Evolutionary conservation across 2,113 vertebrate genomes (phyloP).

Genomic region (Rhizomys pruinosus): DNA sequence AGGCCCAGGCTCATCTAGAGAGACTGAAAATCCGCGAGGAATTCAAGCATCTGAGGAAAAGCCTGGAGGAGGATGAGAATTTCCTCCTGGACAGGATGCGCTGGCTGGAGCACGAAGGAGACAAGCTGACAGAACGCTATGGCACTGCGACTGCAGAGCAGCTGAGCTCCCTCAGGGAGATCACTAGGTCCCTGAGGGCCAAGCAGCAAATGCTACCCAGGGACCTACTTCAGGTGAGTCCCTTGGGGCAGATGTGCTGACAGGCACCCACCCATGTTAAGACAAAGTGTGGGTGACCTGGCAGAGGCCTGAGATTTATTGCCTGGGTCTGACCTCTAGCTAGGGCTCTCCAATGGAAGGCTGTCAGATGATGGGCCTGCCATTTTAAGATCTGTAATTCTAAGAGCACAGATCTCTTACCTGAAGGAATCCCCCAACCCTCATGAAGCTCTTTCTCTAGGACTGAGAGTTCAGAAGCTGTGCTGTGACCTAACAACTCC

Average conservation of each 20-base stretch:
- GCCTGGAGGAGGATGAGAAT: slow-evolving; percentile 36
- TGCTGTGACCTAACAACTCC: neutral
- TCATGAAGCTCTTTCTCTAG: neutral
- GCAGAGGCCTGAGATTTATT: neutral
- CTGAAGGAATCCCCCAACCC: too few relatives aligned
- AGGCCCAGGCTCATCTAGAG: neutral
- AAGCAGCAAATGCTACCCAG: neutral
- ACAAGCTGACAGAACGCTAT: neutral
- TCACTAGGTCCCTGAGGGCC: slow-evolving; percentile 12
- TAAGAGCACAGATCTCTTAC: too few relatives aligned
- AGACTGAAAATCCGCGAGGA: neutral
- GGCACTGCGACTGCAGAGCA: accelerated
- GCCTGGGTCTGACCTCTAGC: too few relatives aligned
- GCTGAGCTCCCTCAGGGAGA: accelerated
- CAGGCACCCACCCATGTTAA: neutral
- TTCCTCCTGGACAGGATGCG: slow-evolving; percentile 41
- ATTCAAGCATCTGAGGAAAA: neutral
- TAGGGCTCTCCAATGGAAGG: neutral
- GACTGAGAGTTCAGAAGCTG: neutral
- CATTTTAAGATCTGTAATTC: too few relatives aligned
- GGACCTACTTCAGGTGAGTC: slow-evolving; percentile 69
- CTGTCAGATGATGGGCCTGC: neutral
- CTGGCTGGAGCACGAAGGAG: neutral
- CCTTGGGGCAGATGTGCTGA: neutral
- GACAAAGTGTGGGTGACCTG: neutral